A percentile compares a stretch with the other conserved stretches of the same genome.
Conservation (phyloP, 2,113 vertebrate species). For the Mastomys coucha region DNA sequence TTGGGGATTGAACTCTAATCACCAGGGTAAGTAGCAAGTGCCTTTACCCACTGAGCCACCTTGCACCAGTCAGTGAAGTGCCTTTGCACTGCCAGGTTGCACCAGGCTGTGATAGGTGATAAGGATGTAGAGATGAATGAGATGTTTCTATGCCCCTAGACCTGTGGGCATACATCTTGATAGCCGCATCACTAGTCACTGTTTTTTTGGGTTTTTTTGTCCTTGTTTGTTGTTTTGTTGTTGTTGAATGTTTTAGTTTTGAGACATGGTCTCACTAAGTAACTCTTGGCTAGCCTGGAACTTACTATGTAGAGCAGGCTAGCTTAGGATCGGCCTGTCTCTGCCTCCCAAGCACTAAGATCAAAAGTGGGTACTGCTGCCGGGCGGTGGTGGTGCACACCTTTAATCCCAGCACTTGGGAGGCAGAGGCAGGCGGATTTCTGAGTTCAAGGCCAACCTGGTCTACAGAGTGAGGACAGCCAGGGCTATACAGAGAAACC, state of each 20-base stretch:
- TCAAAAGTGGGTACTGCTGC: no score
- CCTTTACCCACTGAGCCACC: not conserved
- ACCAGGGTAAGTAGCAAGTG: not conserved
- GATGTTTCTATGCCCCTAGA: not conserved
- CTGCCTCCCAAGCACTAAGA: not conserved
- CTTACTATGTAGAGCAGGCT: not conserved
- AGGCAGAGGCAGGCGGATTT: no score
- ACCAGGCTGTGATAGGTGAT: not conserved
- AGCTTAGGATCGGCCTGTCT: not conserved
- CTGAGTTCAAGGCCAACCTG: no score
- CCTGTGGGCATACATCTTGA: not conserved
- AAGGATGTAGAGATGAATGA: not conserved
- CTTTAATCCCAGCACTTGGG: no score
- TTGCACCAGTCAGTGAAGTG: not conserved
- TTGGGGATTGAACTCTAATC: not conserved
- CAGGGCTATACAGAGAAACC: no score
- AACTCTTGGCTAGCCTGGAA: not conserved
- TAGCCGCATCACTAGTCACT: not conserved
- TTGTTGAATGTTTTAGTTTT: not conserved
- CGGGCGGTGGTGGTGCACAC: no score
- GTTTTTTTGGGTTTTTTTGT: not conserved
- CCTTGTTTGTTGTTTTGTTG: not conserved
- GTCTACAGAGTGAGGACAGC: no score
- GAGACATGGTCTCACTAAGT: not conserved
- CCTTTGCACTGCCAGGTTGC: not conserved